Evolutionary conservation across 2,113 vertebrate species (phyloP).

Genomic region (Gadus chalcogrammus): DNA sequence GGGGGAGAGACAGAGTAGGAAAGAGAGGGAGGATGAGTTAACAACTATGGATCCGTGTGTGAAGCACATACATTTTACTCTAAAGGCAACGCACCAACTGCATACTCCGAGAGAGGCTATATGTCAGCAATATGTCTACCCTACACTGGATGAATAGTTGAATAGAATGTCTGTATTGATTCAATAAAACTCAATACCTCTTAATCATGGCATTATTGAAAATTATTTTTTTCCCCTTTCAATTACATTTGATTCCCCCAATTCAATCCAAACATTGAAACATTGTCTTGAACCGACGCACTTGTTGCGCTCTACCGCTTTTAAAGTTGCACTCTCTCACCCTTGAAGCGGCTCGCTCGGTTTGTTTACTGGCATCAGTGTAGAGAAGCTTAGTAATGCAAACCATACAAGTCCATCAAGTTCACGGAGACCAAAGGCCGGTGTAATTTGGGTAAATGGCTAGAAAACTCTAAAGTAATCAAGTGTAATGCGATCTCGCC

Average conservation of each 20-base stretch:
- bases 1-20: constrained; percentile 12
- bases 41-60: constrained; percentile 46
- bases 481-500: constrained; percentile 73
- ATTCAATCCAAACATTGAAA: constrained; percentile 33
- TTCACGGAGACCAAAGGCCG: constrained; percentile 73
- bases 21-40: constrained; percentile 46
- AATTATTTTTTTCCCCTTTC: constrained; percentile 3
- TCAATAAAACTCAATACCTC: constrained; percentile 41
- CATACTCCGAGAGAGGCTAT: constrained; percentile 25
- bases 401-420: constrained; percentile 78
- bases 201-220: constrained; percentile 12
- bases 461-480: constrained; percentile 70
- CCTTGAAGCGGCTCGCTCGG: constrained; percentile 37
- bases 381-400: constrained; percentile 65
- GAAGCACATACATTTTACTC: constrained; percentile 41
- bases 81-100: constrained; percentile 32
- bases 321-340: constrained; percentile 55
- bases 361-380: constrained; percentile 63
- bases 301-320: constrained; percentile 35
- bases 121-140: constrained; percentile 17
- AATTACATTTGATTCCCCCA: too few relatives aligned
- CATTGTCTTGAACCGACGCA: constrained; percentile 48
- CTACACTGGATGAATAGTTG: constrained; percentile 23
- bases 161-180: constrained; percentile 39
- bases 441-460: constrained; percentile 75